Base-by-base conservation (phyloP, 2,113 vertebrate species). In the Nannobrachium achirus region DNA sequence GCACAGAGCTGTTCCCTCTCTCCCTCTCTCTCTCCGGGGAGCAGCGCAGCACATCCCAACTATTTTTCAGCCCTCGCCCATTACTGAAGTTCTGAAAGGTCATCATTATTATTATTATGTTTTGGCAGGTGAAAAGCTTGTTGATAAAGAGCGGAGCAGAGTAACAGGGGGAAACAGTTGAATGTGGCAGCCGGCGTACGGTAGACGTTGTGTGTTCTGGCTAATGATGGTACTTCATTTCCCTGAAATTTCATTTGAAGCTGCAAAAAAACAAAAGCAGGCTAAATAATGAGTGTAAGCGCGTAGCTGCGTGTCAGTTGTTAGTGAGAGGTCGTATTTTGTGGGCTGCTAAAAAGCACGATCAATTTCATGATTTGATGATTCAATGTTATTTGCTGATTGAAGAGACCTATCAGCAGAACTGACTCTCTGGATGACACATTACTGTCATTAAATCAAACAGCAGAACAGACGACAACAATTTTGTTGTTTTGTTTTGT, bases 81-180 rank as follows among this genome's bases (percentile, higher is more conserved):
- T 72, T 76, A 63, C 64, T 69, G 56, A 74, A 71, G 77, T 79
- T 82, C 69, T 85, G 66, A 80, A 75, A 71, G 74, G 64, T 74
- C 66, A 50, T 73, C 65, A 68, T 88, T 80, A 81, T 86, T 77
- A 50, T 73, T 63, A 69, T 88, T 80, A 81, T 86, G 76, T 79
- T 88, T 66, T 87, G 82, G 88, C 81, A 86, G 84, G 44, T 75
- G 70, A 80, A 86, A 73, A 66, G 55, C 71, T 71, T 74, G 75
- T 82, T 80, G 71, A 75, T 60, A 62, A 65, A 38, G 58, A 82
- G 59, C 14, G 58, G n/a, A 33, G 68, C 58, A 56, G 59, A 78
- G 9, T 14, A 55, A 69, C 55, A 66, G 53, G 75, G 42, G 16
- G 16, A 57, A 56, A 41, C 1, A 63, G 60, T 67, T 61, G 59